phyloP scores from a whole-genome alignment of 2,888 invertebrate genomes.

The Cepaea hortensis region DNA sequence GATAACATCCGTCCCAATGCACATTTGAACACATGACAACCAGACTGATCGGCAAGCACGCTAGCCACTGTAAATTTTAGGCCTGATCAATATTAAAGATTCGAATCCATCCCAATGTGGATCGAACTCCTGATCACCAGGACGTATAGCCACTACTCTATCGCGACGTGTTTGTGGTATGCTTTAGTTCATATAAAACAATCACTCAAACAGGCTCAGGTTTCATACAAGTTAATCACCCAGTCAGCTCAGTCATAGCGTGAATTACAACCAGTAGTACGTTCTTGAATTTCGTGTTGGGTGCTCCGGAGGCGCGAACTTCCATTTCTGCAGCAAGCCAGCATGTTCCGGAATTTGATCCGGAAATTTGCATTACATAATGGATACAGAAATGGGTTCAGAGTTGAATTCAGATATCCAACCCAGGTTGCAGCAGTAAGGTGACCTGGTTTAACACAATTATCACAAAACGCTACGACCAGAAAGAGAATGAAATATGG shows the following conservation, averaged over 20 bases:
- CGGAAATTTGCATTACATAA: constrained; percentile 78
- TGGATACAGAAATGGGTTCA: constrained; percentile 79
- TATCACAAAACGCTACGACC: constrained; percentile 78
- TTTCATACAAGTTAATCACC: not conserved
- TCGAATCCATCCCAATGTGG: too few relatives aligned
- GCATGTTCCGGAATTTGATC: constrained; percentile 74
- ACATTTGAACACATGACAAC: too few relatives aligned
- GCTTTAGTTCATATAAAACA: not conserved
- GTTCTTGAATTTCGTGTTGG: constrained; percentile 20
- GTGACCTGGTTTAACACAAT: constrained; percentile 76
- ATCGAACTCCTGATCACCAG: too few relatives aligned
- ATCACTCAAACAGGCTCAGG: not conserved
- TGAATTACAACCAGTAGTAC: constrained; percentile 36
- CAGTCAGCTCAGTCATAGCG: constrained; percentile 29
- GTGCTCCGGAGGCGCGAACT: not conserved
- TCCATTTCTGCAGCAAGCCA: constrained; percentile 48
- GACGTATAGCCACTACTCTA: too few relatives aligned
- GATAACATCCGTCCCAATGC: too few relatives aligned
- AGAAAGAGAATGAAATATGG: constrained; percentile 81
- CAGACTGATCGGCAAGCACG: too few relatives aligned
- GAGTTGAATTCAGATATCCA: constrained; percentile 78
- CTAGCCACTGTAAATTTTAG: too few relatives aligned
- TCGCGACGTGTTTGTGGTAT: too few relatives aligned
- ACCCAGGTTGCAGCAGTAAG: constrained; percentile 78
- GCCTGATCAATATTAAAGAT: too few relatives aligned